Percentiles rank a stretch among this genome's conserved stretches.
These are phyloP conservation scores for Latrodectus hesperus DNA, from an alignment of 2,888 invertebrate genomes.

Conservation along the genomic window DNA sequence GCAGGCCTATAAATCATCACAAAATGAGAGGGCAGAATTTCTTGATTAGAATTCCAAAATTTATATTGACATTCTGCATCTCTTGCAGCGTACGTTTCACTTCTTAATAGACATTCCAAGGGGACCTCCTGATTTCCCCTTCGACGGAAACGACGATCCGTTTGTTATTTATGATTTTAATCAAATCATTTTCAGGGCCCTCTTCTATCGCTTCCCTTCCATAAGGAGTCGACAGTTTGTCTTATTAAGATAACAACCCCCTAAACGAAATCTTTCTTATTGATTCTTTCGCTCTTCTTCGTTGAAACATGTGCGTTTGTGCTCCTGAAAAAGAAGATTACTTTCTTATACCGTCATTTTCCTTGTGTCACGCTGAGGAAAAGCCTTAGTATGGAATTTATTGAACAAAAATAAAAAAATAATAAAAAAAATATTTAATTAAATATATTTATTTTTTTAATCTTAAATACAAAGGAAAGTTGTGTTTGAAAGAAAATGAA, in stretches of 20 bases:
- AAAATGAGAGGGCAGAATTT: neutral
- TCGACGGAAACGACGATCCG: neutral
- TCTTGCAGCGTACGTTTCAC: neutral
- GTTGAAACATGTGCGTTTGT: no score
- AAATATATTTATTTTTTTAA: no score
- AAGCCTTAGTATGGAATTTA: no score
- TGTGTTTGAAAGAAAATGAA: no score
- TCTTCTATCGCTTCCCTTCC: conserved; percentile 9
- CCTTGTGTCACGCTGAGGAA: no score
- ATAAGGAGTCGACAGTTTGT: conserved; percentile 37
- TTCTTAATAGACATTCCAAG: conserved; percentile 29
- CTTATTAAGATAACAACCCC: neutral
- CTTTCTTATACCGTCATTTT: no score
- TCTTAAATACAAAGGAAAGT: no score
- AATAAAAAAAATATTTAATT: no score
- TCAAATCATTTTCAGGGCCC: conserved; percentile 52
- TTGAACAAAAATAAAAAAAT: no score
- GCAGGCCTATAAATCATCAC: neutral
- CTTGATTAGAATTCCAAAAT: conserved; percentile 57
- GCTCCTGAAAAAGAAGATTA: no score
- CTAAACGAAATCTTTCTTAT: neutral
- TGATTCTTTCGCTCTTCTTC: neutral
- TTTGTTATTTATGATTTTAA: conserved; percentile 65
- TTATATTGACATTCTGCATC: conserved; percentile 44
- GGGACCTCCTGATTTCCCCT: conserved; percentile 3